Evolutionary conservation across 2,113 vertebrate species (phyloP), one percentile per base, ranked within the genome.

Genomic region (Alectura lathami): DNA sequence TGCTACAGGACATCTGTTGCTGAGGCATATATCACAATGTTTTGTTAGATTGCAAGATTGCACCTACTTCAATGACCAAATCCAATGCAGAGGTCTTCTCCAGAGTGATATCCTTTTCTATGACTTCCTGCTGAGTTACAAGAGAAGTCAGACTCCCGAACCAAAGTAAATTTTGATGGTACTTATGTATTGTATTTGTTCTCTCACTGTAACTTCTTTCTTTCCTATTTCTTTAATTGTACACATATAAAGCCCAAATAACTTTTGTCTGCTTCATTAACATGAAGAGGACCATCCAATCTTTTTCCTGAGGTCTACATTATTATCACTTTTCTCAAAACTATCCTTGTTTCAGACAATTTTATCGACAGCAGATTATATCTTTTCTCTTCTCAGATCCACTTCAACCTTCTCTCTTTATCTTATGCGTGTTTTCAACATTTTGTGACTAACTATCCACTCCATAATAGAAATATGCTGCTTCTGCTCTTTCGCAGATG

Each of bases 341-440:
- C 56, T 93, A 77, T 47, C 80, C 40, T 63, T 75, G 10, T 78
- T 96, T 91, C 85, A 89, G 86, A 75, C 64, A 80, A 91, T 90
- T 93, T 90, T 93, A 56, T 54, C 54, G 78, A 89, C 72, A 83
- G 64, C 43, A 72, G 34, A 63, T 94, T 77, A 91, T 80, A 80
- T 89, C 82, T 90, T 83, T 85, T 62, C 32, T 72, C 32, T 73
- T 56, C 59, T 66, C 36, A 78, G 54, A 83, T 38, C n/a, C 27
- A 48, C 63, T 90, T 50, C n/a, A 64, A 20, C 34, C 13, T 4
- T 83, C 36, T 51, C 53, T 57, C 32, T 86, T 63, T 75, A 64
- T 83, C 81, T 73, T 60, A 22, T 45, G 50, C 56, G 4, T 69
- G 74, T 93, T 94, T 87, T 79, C 51, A 83, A 34, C 20, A n/a